Evolutionary conservation across 1,140 invertebrate species (phyloP), one percentile per base, ranked within the genome.

Genomic region (Neodiprion fabricii): DNA sequence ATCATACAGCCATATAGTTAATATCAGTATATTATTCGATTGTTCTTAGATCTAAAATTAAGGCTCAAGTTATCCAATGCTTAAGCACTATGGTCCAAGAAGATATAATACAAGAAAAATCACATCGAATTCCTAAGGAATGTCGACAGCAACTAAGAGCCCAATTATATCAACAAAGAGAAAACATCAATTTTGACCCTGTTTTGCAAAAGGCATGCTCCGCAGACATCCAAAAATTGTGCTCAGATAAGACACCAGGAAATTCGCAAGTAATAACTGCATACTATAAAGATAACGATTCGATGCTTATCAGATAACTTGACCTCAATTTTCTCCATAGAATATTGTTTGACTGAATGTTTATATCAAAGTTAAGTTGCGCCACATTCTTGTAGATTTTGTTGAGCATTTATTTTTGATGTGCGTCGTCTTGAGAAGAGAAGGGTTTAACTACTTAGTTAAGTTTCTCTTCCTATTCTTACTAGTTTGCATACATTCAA

Each of bases 51-150:
- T 92, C 91, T 69, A 96, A 93, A 85, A 93, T 90, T n/a, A 98
- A 96, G 86, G 91, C 91, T 67, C 94, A 97, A 80, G 96, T 99
- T 10, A 94, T 99, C 10, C 91, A 92, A 67, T 99, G 98, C 87
- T 90, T 99, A 14, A 98, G 97, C 88, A 93, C 95, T 85, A 93
- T 95, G 75, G 94, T 98, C 48, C 91, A 95, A 73, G 96, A 97
- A 84, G 96, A 98, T 82, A 97, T 97, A 49, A 91, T 99, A 47
- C 88, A 89, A 23, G 93, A 94, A 68, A 91, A 91, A 40, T 92
- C 93, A 71, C 95, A 94, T 77, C 91, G 92, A 78, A 93, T 99
- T 78, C 91, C 93, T 9, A 95, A 94, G 83, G 92, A 95, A 23
- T 99, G 97, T 84, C 91, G 96, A 48, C 94, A 96, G 81, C 96